Percentiles rank a stretch among this genome's conserved stretches.
Evolutionary conservation across 1,140 invertebrate species (phyloP).

Genomic region (Megathymus violae): DNA sequence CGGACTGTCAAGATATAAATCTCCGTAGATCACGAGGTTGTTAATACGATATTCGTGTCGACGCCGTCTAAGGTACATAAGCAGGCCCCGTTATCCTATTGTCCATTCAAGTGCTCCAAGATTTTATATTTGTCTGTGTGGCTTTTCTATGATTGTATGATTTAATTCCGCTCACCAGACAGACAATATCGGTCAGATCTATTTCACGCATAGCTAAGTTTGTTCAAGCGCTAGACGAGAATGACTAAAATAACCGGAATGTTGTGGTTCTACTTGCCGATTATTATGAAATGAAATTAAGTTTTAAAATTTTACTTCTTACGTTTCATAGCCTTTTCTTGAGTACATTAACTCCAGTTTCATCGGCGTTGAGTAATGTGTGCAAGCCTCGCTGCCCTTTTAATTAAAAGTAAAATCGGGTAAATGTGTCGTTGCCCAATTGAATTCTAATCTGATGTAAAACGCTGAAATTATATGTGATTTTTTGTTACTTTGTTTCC

Average conservation of each 20-base stretch:
- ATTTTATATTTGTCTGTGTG: conserved; percentile 72
- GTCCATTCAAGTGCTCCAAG: conserved; percentile 69
- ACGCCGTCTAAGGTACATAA: conserved; percentile 58
- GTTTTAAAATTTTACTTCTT: conserved; percentile 13
- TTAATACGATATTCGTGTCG: conserved; percentile 82
- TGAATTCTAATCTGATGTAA: conserved; percentile 24
- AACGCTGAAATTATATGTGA: conserved; percentile 2
- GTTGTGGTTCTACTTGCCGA: conserved; percentile 6
- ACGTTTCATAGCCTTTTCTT: no score
- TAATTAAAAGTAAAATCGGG: conserved; percentile 10
- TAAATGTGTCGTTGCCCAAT: conserved; percentile 19
- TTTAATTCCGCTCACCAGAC: conserved; percentile 36
- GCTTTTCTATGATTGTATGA: conserved; percentile 43
- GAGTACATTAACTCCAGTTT: background rate
- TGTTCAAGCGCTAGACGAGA: conserved; percentile 20
- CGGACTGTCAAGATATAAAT: conserved; percentile 74
- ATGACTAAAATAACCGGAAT: conserved; percentile 29
- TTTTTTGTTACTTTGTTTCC: conserved; percentile 10
- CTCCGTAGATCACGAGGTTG: conserved; percentile 75
- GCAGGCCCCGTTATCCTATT: conserved; percentile 72
- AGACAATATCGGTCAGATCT: conserved; percentile 23
- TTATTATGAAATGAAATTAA: conserved; percentile 2
- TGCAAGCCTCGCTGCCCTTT: conserved; percentile 18
- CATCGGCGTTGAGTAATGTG: conserved; percentile 9
- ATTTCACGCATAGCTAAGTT: conserved; percentile 28